These are phyloP conservation scores for Erythrocercus mccallii DNA, from an alignment of 2,113 vertebrate species.

Conservation along the genomic window DNA sequence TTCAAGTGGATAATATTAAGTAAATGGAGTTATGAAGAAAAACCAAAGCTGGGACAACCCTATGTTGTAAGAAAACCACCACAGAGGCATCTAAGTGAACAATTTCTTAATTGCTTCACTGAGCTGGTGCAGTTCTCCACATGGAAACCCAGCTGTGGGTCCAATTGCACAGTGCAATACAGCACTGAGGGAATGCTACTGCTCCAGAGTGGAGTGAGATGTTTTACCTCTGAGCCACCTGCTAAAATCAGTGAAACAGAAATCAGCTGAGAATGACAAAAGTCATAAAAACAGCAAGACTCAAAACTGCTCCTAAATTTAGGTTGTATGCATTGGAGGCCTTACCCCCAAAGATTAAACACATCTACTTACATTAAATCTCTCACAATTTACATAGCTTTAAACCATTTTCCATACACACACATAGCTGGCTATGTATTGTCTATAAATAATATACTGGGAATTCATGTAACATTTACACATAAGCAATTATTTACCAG, in stretches of 20 bases:
- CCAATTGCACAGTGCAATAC: not conserved
- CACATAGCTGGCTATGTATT: not conserved
- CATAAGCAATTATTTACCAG: constrained; percentile 64
- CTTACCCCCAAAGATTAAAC: not conserved
- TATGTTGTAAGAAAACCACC: not conserved
- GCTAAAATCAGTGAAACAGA: not conserved
- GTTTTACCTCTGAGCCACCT: not conserved
- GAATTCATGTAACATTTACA: not conserved
- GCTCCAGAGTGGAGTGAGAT: not conserved
- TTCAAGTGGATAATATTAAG: not conserved
- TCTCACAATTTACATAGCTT: not conserved
- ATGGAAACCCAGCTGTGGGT: not conserved
- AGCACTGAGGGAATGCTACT: not conserved
- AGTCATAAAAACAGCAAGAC: not conserved
- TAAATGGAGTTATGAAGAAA: not conserved
- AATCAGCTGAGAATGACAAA: not conserved
- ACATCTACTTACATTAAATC: not conserved
- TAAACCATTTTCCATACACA: not conserved
- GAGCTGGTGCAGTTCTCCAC: not conserved
- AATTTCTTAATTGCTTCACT: not conserved
- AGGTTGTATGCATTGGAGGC: not conserved
- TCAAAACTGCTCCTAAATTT: not conserved
- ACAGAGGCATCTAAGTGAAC: not conserved
- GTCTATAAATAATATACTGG: not conserved
- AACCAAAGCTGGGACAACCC: not conserved